These are phyloP conservation scores for Peromyscus melanophrys DNA, from an alignment of 2,797 vertebrate species.

Conservation along the genomic window DNA sequence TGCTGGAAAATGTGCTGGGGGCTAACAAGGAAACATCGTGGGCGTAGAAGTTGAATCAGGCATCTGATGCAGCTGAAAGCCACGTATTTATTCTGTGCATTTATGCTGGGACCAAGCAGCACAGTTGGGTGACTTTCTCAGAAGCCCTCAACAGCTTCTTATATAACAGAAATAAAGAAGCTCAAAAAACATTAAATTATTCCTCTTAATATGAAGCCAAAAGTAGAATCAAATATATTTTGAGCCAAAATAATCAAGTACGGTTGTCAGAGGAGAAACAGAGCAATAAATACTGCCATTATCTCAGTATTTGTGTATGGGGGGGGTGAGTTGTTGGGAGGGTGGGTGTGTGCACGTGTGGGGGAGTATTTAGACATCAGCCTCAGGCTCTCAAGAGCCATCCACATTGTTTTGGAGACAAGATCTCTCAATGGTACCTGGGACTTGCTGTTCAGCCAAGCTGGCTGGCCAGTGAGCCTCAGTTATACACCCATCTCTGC, in stretches of 20 bases:
- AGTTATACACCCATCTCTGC: neutral
- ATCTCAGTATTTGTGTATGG: neutral
- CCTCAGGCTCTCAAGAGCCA: neutral
- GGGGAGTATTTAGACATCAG: neutral
- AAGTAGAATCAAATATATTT: constrained; percentile 55
- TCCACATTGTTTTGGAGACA: neutral
- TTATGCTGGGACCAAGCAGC: neutral
- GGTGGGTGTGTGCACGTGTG: neutral
- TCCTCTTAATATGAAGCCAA: constrained; percentile 11
- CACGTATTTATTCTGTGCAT: neutral
- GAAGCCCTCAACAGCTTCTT: constrained; percentile 36
- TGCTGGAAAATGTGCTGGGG: neutral
- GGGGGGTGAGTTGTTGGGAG: neutral
- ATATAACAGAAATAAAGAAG: constrained; percentile 56
- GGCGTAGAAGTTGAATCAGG: neutral
- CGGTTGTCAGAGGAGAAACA: constrained; percentile 39
- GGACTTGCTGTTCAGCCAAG: neutral
- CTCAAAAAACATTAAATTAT: constrained; percentile 16
- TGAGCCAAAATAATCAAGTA: constrained; percentile 59
- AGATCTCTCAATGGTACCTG: neutral
- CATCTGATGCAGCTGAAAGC: neutral
- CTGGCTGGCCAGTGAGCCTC: neutral
- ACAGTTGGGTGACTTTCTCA: constrained; percentile 48
- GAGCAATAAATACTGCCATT: constrained; percentile 1
- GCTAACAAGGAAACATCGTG: neutral